Conservation (phyloP, 2,797 vertebrate species). For the Kryptopterus vitreolus region DNA sequence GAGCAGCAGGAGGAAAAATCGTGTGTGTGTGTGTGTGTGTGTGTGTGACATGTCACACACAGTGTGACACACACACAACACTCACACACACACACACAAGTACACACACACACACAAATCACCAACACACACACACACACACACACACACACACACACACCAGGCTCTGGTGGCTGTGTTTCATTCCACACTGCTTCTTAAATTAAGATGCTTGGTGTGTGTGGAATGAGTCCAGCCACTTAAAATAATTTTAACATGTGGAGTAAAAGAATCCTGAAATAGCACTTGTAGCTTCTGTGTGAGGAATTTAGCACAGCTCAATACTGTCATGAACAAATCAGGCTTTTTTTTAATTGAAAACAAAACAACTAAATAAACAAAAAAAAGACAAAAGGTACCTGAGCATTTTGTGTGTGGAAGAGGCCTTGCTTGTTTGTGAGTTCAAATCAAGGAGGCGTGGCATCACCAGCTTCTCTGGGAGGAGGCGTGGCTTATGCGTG, state of each 20-base stretch:
- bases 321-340: no score
- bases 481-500: not conserved
- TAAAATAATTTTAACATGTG: slow-evolving; percentile 45
- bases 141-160: not conserved
- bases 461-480: not conserved
- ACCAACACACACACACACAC: not conserved
- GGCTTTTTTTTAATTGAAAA: no score
- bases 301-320: slow-evolving; percentile 9
- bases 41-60: no score
- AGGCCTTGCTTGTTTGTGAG: not conserved
- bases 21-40: no score
- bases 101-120: slow-evolving; percentile 12
- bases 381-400: not conserved
- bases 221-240: slow-evolving; percentile 10
- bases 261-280: slow-evolving; percentile 23
- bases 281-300: not conserved
- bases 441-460: not conserved
- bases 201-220: slow-evolving; percentile 31
- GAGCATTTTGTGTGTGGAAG: not conserved
- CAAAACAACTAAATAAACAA: not conserved
- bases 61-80: no score
- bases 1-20: not conserved
- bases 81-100: no score
- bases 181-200: slow-evolving; percentile 32
- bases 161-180: not conserved